These are phyloP conservation scores for Dromas ardeola DNA, from an alignment of 2,113 vertebrate species.

Conservation along the genomic window DNA sequence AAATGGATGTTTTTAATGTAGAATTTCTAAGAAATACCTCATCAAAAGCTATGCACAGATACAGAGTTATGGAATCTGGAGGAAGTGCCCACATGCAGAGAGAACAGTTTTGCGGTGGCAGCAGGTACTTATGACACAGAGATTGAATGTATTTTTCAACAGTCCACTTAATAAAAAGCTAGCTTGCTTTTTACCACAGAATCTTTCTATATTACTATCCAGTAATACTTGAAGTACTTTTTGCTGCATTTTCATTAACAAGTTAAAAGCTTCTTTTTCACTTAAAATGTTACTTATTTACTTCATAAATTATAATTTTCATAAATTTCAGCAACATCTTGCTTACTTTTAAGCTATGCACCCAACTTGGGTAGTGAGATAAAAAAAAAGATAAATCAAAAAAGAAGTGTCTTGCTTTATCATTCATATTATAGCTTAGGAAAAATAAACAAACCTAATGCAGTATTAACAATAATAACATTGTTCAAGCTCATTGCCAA, in stretches of 20 bases:
- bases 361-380: background rate
- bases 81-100: background rate
- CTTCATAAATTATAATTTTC: slow-evolving; percentile 19
- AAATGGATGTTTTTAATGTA: background rate
- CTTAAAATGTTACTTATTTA: slow-evolving; percentile 2
- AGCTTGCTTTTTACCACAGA: background rate
- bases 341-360: background rate
- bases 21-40: background rate
- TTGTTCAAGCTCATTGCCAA: background rate
- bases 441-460: background rate
- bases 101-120: background rate
- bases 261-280: background rate
- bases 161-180: background rate
- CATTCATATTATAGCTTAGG: background rate
- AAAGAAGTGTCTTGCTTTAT: background rate
- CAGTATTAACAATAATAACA: background rate
- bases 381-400: background rate
- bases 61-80: background rate
- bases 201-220: background rate
- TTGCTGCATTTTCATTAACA: background rate
- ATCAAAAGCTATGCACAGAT: background rate
- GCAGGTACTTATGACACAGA: background rate
- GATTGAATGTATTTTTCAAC: background rate
- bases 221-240: background rate
- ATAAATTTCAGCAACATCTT: background rate